phyloP scores from a whole-genome alignment of 2,113 vertebrate genomes.

The Corythornis madagascariensis region DNA sequence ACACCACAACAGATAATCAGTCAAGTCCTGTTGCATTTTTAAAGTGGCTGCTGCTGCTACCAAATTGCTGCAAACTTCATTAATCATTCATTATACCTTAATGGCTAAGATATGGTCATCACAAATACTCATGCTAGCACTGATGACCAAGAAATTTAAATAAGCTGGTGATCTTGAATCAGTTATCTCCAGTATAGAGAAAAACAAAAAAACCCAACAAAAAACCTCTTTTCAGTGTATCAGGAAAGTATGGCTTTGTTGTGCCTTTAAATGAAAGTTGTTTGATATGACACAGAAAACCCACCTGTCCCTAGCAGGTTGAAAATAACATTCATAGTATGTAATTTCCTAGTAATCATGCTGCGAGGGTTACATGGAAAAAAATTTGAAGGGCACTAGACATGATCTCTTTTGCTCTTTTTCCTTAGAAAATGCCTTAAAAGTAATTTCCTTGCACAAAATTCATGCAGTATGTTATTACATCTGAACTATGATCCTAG shows the following conservation, averaged over 20 bases:
- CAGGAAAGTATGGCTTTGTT: not conserved
- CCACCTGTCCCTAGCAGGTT: accelerated
- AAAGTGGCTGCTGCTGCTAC: not conserved
- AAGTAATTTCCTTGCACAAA: not conserved
- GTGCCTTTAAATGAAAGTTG: not conserved
- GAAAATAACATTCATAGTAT: not conserved
- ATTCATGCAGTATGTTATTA: not conserved
- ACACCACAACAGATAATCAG: not conserved
- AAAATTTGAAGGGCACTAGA: not conserved
- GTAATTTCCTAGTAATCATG: not conserved
- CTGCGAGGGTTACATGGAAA: not conserved
- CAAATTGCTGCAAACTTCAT: not conserved
- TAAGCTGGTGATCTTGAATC: not conserved
- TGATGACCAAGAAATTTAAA: not conserved
- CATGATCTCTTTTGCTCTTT: not conserved
- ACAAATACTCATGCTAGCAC: not conserved
- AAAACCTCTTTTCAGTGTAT: not conserved
- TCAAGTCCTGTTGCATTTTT: not conserved
- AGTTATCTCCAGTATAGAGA: not conserved
- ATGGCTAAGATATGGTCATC: not conserved
- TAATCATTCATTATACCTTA: not conserved
- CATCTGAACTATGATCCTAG: not conserved
- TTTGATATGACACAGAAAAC: not conserved
- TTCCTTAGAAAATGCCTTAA: not conserved
- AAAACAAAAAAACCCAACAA: no score